Percentiles rank a stretch among this genome's conserved stretches.
Evolutionary conservation across 2,113 vertebrate species (phyloP).

Genomic region (Pelobates fuscus): DNA sequence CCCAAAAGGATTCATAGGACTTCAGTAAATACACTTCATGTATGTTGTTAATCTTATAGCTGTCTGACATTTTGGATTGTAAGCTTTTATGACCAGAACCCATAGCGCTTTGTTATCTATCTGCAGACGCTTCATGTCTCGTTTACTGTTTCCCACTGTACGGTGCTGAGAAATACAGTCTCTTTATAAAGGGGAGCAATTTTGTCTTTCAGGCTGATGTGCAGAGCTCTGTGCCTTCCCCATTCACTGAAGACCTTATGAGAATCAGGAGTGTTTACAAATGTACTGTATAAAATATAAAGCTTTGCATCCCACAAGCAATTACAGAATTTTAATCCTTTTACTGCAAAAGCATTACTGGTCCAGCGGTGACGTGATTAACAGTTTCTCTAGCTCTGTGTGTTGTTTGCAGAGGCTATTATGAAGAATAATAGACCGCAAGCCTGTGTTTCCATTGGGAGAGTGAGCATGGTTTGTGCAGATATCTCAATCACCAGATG

Average conservation of each 20-base stretch:
- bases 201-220: slow-evolving; percentile 7
- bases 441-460: slow-evolving; percentile 28
- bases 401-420: slow-evolving; percentile 31
- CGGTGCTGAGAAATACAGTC: slow-evolving; percentile 10
- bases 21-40: background rate
- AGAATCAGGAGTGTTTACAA: slow-evolving; percentile 12
- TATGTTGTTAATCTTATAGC: background rate
- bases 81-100: background rate
- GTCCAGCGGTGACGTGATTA: slow-evolving; percentile 38
- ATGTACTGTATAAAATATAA: slow-evolving; percentile 25
- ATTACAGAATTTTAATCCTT: slow-evolving; percentile 46
- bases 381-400: slow-evolving; percentile 10
- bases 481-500: slow-evolving; percentile 34
- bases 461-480: slow-evolving; percentile 19
- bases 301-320: slow-evolving; percentile 41
- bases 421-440: slow-evolving; percentile 27
- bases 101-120: background rate
- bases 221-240: slow-evolving; percentile 4
- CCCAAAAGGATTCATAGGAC: no score
- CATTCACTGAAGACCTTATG: background rate
- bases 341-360: slow-evolving; percentile 36
- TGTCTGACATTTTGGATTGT: background rate
- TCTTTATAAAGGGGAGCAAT: slow-evolving; percentile 25
- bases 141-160: slow-evolving; percentile 15
- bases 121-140: background rate